phyloP scores from a whole-genome alignment of 2,888 invertebrate genomes.

The Dexiosoma caninum region DNA sequence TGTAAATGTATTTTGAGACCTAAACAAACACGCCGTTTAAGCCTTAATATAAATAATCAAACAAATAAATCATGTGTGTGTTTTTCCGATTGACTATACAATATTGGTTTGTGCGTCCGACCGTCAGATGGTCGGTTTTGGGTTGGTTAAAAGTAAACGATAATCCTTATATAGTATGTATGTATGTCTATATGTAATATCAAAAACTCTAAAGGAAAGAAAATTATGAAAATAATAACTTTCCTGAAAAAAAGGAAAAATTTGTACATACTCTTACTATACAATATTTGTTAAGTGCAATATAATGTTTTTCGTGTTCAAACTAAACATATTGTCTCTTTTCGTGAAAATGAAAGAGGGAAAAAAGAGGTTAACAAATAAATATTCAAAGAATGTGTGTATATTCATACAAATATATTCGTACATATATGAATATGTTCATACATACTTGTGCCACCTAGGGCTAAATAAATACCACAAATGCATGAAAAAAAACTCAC shows the following conservation, averaged over 20 bases:
- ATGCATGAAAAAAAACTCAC: not conserved
- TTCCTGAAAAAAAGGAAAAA: conserved; percentile 3
- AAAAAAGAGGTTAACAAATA: not conserved
- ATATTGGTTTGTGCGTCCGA: conserved; percentile 22
- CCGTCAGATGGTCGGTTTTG: conserved; percentile 5
- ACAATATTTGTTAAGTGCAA: conserved; percentile 59
- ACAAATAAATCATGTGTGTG: conserved; percentile 50
- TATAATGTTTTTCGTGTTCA: conserved; percentile 47
- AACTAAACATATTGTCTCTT: conserved; percentile 18
- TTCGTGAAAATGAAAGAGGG: not conserved
- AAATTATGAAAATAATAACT: conserved; percentile 23
- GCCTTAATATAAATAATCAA: conserved; percentile 54
- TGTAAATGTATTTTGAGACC: conserved; percentile 32
- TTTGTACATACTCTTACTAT: too few species aligned
- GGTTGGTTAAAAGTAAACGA: conserved; percentile 26
- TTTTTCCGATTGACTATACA: conserved; percentile 19
- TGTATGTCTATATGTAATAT: conserved; percentile 53
- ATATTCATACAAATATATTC: not conserved
- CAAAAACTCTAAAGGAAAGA: conserved; percentile 33
- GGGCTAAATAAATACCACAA: conserved; percentile 52
- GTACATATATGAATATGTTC: too few species aligned
- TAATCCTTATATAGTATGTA: too few species aligned
- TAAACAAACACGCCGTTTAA: conserved; percentile 54
- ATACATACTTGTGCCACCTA: conserved; percentile 11
- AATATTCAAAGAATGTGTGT: conserved; percentile 8